phyloP scores from a whole-genome alignment of 2,888 invertebrate genomes.

The Xestobium rufovillosum region DNA sequence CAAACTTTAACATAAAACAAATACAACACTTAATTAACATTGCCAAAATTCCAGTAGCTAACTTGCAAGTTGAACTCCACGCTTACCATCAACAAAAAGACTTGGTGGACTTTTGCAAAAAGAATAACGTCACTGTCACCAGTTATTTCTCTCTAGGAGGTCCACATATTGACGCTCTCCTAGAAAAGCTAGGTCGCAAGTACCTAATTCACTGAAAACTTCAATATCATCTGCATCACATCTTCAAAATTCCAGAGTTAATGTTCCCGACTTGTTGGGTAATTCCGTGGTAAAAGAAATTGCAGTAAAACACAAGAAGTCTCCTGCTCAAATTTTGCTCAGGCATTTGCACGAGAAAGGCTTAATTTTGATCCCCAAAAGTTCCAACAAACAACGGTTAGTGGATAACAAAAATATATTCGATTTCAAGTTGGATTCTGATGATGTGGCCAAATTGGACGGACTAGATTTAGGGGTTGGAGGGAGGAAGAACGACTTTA shows the following conservation, averaged over 20 bases:
- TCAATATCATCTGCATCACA: too few species aligned
- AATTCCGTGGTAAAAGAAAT: constrained; percentile 48
- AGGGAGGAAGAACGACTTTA: too few species aligned
- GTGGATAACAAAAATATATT: constrained; percentile 71
- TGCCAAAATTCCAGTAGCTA: constrained; percentile 38
- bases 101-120: constrained; percentile 38
- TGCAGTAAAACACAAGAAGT: constrained; percentile 55
- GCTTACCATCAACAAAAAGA: constrained; percentile 44
- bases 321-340: constrained; percentile 67
- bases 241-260: constrained; percentile 45
- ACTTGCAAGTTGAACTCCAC: constrained; percentile 57
- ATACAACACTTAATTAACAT: neutral
- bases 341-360: constrained; percentile 65
- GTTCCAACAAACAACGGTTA: constrained; percentile 64
- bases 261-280: constrained; percentile 58
- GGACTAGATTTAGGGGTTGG: constrained; percentile 61
- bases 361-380: constrained; percentile 75
- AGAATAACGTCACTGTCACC: constrained; percentile 40
- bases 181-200: constrained; percentile 44
- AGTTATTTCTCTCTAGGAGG: constrained; percentile 38
- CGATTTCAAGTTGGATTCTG: constrained; percentile 49
- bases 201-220: constrained; percentile 36
- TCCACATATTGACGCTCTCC: constrained; percentile 54
- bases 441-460: constrained; percentile 55
- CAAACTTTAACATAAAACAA: neutral